Evolutionary conservation across 1,140 invertebrate genomes (phyloP), one percentile per base, ranked within the genome.

Genomic region (Orchesella cincta): DNA sequence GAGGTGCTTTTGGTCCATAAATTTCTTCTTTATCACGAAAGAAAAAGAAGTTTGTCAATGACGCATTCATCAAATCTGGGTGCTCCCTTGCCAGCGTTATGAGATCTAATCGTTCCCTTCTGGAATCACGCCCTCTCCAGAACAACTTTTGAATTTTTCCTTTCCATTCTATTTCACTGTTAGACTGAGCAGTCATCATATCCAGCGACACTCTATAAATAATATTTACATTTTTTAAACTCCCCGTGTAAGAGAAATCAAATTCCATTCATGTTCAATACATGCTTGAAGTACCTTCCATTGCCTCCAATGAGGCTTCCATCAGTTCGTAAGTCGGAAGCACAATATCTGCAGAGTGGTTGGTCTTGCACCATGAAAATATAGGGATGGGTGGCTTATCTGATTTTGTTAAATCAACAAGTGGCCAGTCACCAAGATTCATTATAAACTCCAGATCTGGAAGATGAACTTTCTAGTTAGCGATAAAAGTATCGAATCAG

Each of bases 21-120:
- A 92, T 89, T 71, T 91, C 85, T 84, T 94, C 91, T 86, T 95
- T 89, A 83, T 97, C 90, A 76, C 90, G 89, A 84, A 95, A 98
- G 87, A 98, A 98, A 84, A 98, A 98, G 85, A 98, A 98, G 85
- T 97, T 96, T 1, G 96, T 98, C 3, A 99, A 88, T 0, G 94
- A 94, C 16, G 91, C 96, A 88, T 98, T 96, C 76, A 97, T 91
- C 0, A 97, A 84, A 75, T 95, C 89, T 2, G 94, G 92, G 87
- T 96, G 81, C 78, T 90, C 86, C 81, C 90, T 87, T 0, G 92
- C 89, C 79, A 98, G 89, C 75, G 93, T 90, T 20, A 98, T 91
- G 12, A 98, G 87, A 79, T 94, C 87, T 0, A 99, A 87, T 73
- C 97, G 86, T 85, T 94, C 92, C 81, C 89, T 87, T 3, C 94